phyloP scores from a whole-genome alignment of 2,888 invertebrate species.

The Zele albiditarsus region DNA sequence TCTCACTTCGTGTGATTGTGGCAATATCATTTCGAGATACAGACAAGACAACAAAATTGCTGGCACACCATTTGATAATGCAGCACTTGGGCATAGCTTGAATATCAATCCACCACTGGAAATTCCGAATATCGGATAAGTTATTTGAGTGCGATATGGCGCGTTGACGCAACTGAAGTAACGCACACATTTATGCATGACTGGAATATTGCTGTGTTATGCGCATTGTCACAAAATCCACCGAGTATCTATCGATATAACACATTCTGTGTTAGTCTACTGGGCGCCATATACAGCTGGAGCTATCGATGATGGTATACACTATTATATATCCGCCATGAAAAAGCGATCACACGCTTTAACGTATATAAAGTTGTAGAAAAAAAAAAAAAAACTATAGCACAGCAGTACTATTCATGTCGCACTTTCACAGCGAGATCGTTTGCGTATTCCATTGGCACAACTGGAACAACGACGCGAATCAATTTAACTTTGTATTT shows the following conservation, averaged over 20 bases:
- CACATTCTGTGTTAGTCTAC: slow-evolving; percentile 6
- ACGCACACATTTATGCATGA: slow-evolving; percentile 9
- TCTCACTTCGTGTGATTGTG: neutral
- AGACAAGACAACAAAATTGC: slow-evolving; percentile 28
- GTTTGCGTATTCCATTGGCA: slow-evolving; percentile 30
- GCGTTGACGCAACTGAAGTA: neutral
- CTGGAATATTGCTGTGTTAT: neutral
- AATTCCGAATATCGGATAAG: slow-evolving; percentile 8
- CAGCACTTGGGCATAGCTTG: slow-evolving; percentile 10
- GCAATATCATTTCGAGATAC: slow-evolving; percentile 18
- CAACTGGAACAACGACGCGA: slow-evolving; percentile 26
- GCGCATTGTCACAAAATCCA: neutral
- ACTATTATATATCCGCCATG: neutral
- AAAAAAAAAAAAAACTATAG: neutral
- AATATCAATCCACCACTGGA: slow-evolving; percentile 27
- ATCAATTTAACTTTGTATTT: slow-evolving; percentile 22
- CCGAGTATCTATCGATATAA: slow-evolving; percentile 1
- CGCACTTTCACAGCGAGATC: neutral
- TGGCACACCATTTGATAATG: slow-evolving; percentile 18
- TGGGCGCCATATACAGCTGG: neutral
- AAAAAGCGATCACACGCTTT: slow-evolving; percentile 23
- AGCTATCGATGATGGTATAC: slow-evolving; percentile 6
- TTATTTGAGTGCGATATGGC: neutral
- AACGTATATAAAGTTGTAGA: neutral
- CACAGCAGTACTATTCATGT: neutral